Base-by-base conservation (phyloP, 2,113 vertebrate genomes). In the Columbina picui region DNA sequence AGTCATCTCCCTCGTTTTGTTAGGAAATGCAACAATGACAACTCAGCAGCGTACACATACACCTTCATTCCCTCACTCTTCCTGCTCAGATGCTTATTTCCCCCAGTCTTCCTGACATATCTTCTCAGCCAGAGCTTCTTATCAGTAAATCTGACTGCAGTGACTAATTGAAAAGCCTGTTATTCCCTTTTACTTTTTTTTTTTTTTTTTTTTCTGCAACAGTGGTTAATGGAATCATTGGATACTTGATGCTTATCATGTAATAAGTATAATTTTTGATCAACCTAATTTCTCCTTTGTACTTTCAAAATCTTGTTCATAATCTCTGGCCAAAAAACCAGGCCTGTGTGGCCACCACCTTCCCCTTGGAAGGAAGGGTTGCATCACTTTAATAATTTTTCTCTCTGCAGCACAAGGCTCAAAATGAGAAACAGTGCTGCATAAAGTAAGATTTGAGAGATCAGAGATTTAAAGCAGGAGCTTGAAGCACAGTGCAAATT, bases 1-100 rank as follows among this genome's bases (percentile, higher is more conserved):
- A 47, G 36, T 56, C 9, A 14, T 65, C 74, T 77, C 50, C 45
- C 25, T 60, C 1, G 0, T 60, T 77, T 12, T 55, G 6, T 45
- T 77, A 59, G 16, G 41, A n/a, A 71, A 26, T 59, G 20, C 16
- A 45, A 29, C 32, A 30, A 7, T 7, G 74, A 22, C 27, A 15
- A 19, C 19, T 26, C 19, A 22, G 11, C 2, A 8, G 21, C 49
- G 41, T 15, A 22, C 6, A 18, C 1, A 0, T 23, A 22, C 23
- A 68, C 19, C 25, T 38, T 84, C 20, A n/a, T 56, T 81, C 57
- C 29, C 5, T 84, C 22, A 12, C 26, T 57, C 8, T 30, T 90
- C 34, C 43, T 83, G 14, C 29, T 86, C 25, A 30, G 21, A 14
- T 1, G 1, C 19, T 83, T 32, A 22, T 45, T 83, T 85, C 53